Conservation (phyloP, 2,113 vertebrate species). For the Alligator mississippiensis region DNA sequence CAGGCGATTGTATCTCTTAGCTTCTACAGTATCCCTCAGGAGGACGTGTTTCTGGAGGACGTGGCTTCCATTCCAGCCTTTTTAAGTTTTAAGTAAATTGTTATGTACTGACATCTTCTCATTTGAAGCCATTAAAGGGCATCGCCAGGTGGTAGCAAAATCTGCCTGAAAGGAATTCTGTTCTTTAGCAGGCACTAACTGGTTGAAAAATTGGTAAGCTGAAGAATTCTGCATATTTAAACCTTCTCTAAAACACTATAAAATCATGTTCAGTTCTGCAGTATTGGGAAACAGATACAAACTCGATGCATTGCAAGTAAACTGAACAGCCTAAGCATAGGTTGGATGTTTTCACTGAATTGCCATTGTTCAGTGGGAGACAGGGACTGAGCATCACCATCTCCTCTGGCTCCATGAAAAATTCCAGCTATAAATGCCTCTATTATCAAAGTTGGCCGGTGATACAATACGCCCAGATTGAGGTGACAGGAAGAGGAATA, state of each 20-base stretch:
- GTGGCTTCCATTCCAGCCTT: background rate
- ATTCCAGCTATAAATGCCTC: background rate
- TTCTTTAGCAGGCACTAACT: conserved; percentile 32
- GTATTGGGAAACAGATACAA: conserved; percentile 46
- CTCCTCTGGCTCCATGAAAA: background rate
- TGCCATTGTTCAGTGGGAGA: background rate
- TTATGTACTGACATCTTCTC: conserved; percentile 26
- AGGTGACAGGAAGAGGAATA: background rate
- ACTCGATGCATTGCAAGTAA: conserved; percentile 15
- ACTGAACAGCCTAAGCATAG: conserved; percentile 5
- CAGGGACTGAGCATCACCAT: background rate
- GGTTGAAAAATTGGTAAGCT: conserved; percentile 61
- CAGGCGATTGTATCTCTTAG: background rate
- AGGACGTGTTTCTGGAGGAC: background rate
- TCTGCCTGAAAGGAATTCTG: conserved; percentile 59
- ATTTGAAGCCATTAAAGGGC: conserved; percentile 59
- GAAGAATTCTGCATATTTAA: conserved; percentile 45
- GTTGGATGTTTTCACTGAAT: background rate
- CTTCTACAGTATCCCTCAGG: background rate
- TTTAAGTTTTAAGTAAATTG: conserved; percentile 46
- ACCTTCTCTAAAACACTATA: conserved; percentile 59
- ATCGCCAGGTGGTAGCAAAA: conserved; percentile 63
- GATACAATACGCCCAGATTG: background rate
- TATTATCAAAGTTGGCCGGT: background rate
- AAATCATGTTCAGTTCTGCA: conserved; percentile 41